Evolutionary conservation across 2,113 vertebrate genomes (phyloP), one percentile per base, ranked within the genome.

Genomic region (Otolemur garnettii): DNA sequence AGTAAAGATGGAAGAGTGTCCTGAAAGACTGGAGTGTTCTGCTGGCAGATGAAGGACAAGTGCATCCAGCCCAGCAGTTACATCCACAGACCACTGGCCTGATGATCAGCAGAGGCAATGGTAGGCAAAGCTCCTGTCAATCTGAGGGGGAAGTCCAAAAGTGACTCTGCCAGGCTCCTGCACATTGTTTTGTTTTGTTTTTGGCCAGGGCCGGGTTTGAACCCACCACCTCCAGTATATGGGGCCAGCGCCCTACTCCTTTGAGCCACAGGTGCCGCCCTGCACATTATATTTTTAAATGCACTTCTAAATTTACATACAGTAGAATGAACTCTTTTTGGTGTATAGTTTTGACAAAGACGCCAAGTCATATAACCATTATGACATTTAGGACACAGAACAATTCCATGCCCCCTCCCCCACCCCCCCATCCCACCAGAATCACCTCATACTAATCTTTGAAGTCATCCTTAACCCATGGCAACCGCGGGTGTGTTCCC

Each of bases 281-380:
- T 38, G 42, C 30, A n/a, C 26, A 0, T 50, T 45, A 64, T 68
- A 30, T 87, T 93, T 72, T 13, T 18, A 26, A 75, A 33, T 53
- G 45, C 38, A 79, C 38, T 87, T 86, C 90, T 50, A 71, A 90
- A 60, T 28, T 59, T 87, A 83, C 17, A 72, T 28, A 22, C 71
- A 90, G 59, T 38, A 82, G 72, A 45, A 83, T 64, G 22, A 50
- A 62, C 62, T 62, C 42, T 82, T 96, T 90, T 89, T 45, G n/a
- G 57, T 83, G n/a, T 38, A 42, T 12, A 21, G 33, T n/a, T 60
- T 93, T 85, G 78, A 78, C 74, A 81, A 94, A 96, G 72, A 72
- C 77, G 83, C n/a, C 8, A n/a, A 90, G 62, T 94, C 74, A 78
- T 11, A 68, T 6, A 82, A 93, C 75, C 13, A 57, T n/a, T 0